These are phyloP conservation scores for Huso huso DNA, from an alignment of 2,797 vertebrate species.

Conservation along the genomic window DNA sequence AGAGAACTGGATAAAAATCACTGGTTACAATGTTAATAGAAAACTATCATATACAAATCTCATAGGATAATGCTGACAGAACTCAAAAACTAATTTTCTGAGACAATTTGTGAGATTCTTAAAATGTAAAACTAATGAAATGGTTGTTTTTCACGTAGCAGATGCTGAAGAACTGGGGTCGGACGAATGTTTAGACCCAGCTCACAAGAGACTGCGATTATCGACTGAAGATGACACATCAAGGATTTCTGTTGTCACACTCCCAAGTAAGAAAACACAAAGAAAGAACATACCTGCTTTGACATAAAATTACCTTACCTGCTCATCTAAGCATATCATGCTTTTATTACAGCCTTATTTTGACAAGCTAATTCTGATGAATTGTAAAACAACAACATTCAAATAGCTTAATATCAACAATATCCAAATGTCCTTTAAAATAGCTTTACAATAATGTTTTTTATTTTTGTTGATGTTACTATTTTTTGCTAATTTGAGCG, in stretches of 20 bases:
- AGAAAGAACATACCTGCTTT: background rate
- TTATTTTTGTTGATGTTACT: no score
- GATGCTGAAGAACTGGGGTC: constrained; percentile 61
- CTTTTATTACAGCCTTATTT: background rate
- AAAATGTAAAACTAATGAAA: background rate
- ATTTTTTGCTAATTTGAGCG: no score
- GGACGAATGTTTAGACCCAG: constrained; percentile 75
- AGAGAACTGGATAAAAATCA: background rate
- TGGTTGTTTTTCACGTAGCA: constrained; percentile 19
- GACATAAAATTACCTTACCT: background rate
- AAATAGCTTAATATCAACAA: no score
- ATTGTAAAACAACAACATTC: no score
- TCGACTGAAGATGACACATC: constrained; percentile 69
- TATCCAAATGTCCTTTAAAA: no score
- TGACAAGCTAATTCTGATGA: no score
- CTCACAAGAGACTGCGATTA: constrained; percentile 80
- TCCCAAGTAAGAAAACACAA: constrained; percentile 69
- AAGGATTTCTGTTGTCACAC: constrained; percentile 81
- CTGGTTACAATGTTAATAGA: no score
- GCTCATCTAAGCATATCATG: background rate
- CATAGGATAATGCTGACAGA: no score
- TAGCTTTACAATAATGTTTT: no score
- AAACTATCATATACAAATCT: no score
- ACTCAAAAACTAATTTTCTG: no score
- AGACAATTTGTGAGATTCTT: no score